Conservation (phyloP, 2,888 invertebrate genomes). For the Pseudococcus viburni region DNA sequence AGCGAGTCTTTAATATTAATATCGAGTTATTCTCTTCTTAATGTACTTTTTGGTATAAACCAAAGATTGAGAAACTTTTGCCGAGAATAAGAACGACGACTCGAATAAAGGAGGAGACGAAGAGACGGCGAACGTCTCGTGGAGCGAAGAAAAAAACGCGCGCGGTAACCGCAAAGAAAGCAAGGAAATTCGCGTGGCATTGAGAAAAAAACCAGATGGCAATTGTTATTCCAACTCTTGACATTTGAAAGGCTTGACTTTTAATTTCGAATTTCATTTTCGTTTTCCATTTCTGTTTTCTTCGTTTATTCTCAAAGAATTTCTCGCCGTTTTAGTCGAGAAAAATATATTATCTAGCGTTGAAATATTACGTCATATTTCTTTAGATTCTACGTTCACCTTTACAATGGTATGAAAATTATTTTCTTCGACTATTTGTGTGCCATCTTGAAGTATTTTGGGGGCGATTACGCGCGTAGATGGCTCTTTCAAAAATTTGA, state of each 20-base stretch:
- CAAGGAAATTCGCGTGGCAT: slow-evolving; percentile 52
- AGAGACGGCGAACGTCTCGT: slow-evolving; percentile 20
- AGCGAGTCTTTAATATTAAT: slow-evolving; percentile 38
- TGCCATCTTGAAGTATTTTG: slow-evolving; percentile 42
- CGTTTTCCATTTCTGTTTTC: slow-evolving; percentile 61
- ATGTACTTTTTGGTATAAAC: slow-evolving; percentile 44
- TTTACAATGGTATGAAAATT: slow-evolving; percentile 54
- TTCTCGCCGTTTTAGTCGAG: slow-evolving; percentile 51
- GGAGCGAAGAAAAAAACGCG: background rate
- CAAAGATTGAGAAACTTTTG: slow-evolving; percentile 48
- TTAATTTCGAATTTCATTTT: slow-evolving; percentile 66
- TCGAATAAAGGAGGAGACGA: slow-evolving; percentile 3
- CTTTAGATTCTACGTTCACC: slow-evolving; percentile 45
- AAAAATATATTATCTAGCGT: slow-evolving; percentile 58
- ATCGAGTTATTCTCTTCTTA: slow-evolving; percentile 26
- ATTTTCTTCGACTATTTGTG: slow-evolving; percentile 56
- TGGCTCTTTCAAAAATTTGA: slow-evolving; percentile 18
- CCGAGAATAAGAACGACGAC: slow-evolving; percentile 13
- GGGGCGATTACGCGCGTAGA: slow-evolving; percentile 10
- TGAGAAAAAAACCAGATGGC: slow-evolving; percentile 65
- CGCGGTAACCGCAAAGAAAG: slow-evolving; percentile 45
- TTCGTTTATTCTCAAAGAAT: slow-evolving; percentile 57
- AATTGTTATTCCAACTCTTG: slow-evolving; percentile 65
- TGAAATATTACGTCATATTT: slow-evolving; percentile 58
- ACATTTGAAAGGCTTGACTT: slow-evolving; percentile 66